Evolutionary conservation across 2,797 vertebrate genomes (phyloP), one percentile per base, ranked within the genome.

Genomic region (Microctenopoma steveboyesi): DNA sequence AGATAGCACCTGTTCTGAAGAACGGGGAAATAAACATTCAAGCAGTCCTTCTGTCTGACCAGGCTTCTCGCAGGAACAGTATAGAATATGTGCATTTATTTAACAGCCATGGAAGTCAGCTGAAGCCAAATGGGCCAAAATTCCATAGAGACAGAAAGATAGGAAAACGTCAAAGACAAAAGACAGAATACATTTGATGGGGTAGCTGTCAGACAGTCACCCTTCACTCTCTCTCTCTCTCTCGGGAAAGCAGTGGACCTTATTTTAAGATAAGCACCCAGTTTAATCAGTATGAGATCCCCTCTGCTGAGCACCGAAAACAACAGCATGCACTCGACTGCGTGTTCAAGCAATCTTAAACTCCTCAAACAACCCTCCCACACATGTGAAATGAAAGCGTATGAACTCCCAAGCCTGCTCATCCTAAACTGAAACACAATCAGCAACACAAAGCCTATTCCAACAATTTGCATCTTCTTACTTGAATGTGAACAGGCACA

Each of bases 1-100:
- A 89, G 70, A 79, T 78, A 84, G 66, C 77, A 88, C 84, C 85
- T 89, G 74, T 85, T 88, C 69, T 71, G n/a, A 5, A 35, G 67
- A 83, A 68, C 16, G 56, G n/a, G 46, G 68, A 81, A 81, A 76
- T 50, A 74, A 77, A 83, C 78, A 86, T 89, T 86, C 82, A 74
- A 58, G 28, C 37, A 73, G 51, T 69, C 50, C 39, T 37, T 57
- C 7, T 58, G 51, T 75, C 51, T 64, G 39, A 56, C 25, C 37
- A 64, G 33, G 27, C 45, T 53, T 52, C 63, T 62, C 49, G 49
- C 11, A 72, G 46, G 51, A 53, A 50, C 25, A 33, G 30, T 33
- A 5, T 33, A 33, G 30, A 37, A 58, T 14, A 48, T 1, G 1
- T 43, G 7, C 8, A 33, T 47, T 13, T 6, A 54, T 52, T 62